Evolutionary conservation across 2,888 invertebrate species (phyloP), one percentile per base, ranked within the genome.

Genomic region (Drosophila multiciliata): DNA sequence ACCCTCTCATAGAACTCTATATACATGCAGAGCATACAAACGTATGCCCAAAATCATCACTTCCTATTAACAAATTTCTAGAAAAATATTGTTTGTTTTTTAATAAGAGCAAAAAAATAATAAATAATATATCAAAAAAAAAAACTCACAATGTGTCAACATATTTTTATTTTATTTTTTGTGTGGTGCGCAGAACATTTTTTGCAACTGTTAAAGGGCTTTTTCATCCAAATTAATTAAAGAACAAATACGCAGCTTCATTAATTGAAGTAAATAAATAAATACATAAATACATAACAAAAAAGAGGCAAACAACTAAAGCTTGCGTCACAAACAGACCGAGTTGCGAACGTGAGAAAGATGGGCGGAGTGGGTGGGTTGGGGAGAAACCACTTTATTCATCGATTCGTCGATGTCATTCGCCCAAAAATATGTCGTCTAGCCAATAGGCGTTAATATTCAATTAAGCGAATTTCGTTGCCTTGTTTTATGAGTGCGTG

Each of bases 201-300:
- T 57, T 15, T 36, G 52, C 20, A 48, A 48, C n/a, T 67, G 49
- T 53, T 62, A 42, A 77, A 75, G 70, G 75, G 66, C 69, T 77
- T 65, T 71, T 69, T 58, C 65, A 70, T 49, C 40, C 48, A 64
- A 68, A 79, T 87, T 83, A 83, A 85, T 88, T 89, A 77, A 81
- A 64, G 73, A 75, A 76, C 69, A 73, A 80, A 78, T 70, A 76
- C 73, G 78, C 78, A 86, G 81, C 87, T 83, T 86, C 78, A 88
- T 89, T 87, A 89, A 85, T 88, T 85, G 82, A 89, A 81, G 87
- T 74, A 77, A 84, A 89, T 83, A 83, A 76, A 80, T 23, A 23
- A 23, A 23, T 23, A n/a, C n/a, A 69, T 57, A 62, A 15, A 61
- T 54, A 58, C 50, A 50, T 11, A 52, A 23, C 23, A 6, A 45